Percentiles rank a stretch among this genome's conserved stretches.
These are phyloP conservation scores for Zapus hudsonius DNA, from an alignment of 2,113 vertebrate genomes.

Conservation along the genomic window DNA sequence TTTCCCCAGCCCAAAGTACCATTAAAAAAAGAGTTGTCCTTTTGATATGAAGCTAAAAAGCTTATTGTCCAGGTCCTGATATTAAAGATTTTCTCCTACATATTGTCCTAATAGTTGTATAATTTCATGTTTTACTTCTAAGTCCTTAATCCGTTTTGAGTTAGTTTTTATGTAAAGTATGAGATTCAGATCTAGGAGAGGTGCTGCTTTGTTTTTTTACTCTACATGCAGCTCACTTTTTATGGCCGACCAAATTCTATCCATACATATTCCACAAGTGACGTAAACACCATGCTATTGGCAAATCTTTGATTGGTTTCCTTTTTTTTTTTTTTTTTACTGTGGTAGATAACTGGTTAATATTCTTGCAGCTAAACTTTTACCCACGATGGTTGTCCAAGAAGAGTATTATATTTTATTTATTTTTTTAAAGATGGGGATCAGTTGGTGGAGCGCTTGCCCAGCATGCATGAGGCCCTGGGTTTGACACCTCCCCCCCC, in stretches of 20 bases:
- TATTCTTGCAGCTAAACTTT: background rate
- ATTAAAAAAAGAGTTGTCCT: background rate
- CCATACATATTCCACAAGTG: background rate
- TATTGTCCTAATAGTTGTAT: background rate
- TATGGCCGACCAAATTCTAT: background rate
- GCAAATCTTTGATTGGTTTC: background rate
- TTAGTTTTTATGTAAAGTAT: background rate
- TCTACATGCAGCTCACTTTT: background rate
- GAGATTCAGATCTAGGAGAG: background rate
- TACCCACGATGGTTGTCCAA: background rate
- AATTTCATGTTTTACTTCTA: constrained; percentile 1
- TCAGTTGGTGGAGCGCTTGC: too few relatives aligned
- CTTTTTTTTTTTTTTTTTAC: background rate
- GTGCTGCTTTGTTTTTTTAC: background rate
- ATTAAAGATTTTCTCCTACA: background rate
- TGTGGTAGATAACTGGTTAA: background rate
- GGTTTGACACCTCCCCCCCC: background rate
- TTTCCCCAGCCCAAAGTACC: too few relatives aligned
- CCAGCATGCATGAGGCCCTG: too few relatives aligned
- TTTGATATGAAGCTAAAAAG: constrained; percentile 10
- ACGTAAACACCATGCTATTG: background rate
- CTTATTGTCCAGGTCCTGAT: background rate
- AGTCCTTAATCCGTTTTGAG: background rate
- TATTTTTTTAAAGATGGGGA: background rate
- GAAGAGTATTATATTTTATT: background rate